Conservation (phyloP, 1,140 invertebrate species). For the Platyura marginata region DNA sequence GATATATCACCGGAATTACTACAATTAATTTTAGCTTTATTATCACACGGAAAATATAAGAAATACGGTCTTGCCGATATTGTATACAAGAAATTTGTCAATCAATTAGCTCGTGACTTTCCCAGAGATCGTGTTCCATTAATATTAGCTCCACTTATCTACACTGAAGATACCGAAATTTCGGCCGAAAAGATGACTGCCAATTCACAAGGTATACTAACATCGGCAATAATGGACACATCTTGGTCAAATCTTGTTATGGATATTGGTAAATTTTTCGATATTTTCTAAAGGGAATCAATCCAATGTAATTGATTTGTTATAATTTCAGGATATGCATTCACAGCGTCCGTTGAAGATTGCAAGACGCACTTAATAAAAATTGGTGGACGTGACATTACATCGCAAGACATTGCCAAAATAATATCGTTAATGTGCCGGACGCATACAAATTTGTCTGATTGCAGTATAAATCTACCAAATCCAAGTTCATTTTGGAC, state of each 20-base stretch:
- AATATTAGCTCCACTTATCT: slow-evolving; percentile 70
- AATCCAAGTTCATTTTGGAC: slow-evolving; percentile 38
- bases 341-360: slow-evolving; percentile 74
- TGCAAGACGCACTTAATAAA: slow-evolving; percentile 67
- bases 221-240: slow-evolving; percentile 39
- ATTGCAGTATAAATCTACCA: slow-evolving; percentile 44
- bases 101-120: slow-evolving; percentile 67
- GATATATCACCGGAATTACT: slow-evolving; percentile 75
- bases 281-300: background rate
- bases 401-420: slow-evolving; percentile 62
- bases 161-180: slow-evolving; percentile 56
- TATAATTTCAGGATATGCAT: slow-evolving; percentile 41
- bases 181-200: slow-evolving; percentile 36
- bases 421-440: slow-evolving; percentile 76
- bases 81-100: slow-evolving; percentile 60
- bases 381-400: slow-evolving; percentile 51
- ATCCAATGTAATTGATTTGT: no score
- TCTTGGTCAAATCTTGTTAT: slow-evolving; percentile 66
- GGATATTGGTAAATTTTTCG: slow-evolving; percentile 40
- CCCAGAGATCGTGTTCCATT: slow-evolving; percentile 72
- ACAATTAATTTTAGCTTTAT: slow-evolving; percentile 56
- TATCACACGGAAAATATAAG: slow-evolving; percentile 26
- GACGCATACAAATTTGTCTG: slow-evolving; percentile 49
- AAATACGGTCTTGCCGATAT: slow-evolving; percentile 43
- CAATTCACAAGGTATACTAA: slow-evolving; percentile 14